Conservation (phyloP, 92 coral and sea anemone species). For the Epizoanthus ramosus region DNA sequence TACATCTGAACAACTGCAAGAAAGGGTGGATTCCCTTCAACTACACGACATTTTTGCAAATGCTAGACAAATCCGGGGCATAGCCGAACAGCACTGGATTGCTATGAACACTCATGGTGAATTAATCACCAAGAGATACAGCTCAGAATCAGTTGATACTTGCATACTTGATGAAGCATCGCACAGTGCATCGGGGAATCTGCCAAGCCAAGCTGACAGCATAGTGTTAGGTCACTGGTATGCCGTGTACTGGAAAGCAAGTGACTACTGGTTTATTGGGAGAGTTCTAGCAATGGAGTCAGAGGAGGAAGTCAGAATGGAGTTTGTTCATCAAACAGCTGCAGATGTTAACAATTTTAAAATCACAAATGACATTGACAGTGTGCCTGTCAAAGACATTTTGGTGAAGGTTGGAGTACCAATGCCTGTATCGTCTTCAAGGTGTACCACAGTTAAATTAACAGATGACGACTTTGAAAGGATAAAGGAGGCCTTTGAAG, state of each 20-base stretch:
- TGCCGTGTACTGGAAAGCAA: constrained; percentile 53
- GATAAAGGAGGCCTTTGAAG: constrained; percentile 36
- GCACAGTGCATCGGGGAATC: constrained; percentile 30
- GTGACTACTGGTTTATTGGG: constrained; percentile 50
- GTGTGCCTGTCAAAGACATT: constrained; percentile 35
- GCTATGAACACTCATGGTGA: constrained; percentile 37
- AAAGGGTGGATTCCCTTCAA: constrained; percentile 39
- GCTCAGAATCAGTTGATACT: constrained; percentile 22
- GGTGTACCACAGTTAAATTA: constrained; percentile 49
- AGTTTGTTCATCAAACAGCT: constrained; percentile 53
- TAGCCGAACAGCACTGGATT: constrained; percentile 42
- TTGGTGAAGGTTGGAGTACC: constrained; percentile 43
- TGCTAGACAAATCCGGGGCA: constrained; percentile 46
- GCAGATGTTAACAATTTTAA: constrained; percentile 41
- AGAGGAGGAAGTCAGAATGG: constrained; percentile 47
- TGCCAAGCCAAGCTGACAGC: constrained; percentile 34
- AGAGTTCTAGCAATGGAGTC: constrained; percentile 37
- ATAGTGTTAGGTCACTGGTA: constrained; percentile 54
- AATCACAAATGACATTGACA: constrained; percentile 48
- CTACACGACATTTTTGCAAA: constrained; percentile 41
- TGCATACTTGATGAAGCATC: constrained; percentile 40
- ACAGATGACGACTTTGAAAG: constrained; percentile 35
- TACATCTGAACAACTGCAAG: constrained; percentile 37
- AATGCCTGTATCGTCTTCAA: constrained; percentile 49
- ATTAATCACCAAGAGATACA: constrained; percentile 53